These are phyloP conservation scores for Anthophora plumipes DNA, from an alignment of 2,888 invertebrate species.

Conservation along the genomic window DNA sequence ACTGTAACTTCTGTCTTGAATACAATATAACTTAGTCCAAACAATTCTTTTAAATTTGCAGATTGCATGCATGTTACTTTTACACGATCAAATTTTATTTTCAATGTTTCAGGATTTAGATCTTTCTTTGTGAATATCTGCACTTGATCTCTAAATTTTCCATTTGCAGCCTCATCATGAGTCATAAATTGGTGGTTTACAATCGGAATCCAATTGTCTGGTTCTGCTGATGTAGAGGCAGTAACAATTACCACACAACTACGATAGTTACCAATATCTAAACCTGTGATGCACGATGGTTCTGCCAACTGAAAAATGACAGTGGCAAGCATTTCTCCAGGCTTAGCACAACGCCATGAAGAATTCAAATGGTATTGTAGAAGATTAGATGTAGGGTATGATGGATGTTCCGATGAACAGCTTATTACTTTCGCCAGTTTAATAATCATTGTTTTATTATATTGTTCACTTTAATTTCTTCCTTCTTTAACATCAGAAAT, in stretches of 20 bases:
- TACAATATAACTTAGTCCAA: conserved; percentile 78
- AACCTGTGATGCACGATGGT: conserved; percentile 78
- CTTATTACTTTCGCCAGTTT: conserved; percentile 79
- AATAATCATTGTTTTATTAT: conserved; percentile 76
- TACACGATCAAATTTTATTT: conserved; percentile 79
- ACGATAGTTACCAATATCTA: conserved; percentile 81
- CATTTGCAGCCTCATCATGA: conserved; percentile 80
- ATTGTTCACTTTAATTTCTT: neutral
- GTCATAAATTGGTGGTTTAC: conserved; percentile 81
- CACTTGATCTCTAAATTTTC: conserved; percentile 81
- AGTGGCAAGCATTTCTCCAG: conserved; percentile 78
- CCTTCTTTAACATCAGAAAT: neutral
- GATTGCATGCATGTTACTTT: conserved; percentile 83
- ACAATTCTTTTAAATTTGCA: conserved; percentile 79
- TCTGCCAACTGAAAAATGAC: conserved; percentile 79
- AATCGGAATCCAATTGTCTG: conserved; percentile 81
- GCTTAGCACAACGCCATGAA: conserved; percentile 81
- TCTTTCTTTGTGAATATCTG: conserved; percentile 81
- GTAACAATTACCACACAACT: conserved; percentile 80
- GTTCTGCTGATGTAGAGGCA: conserved; percentile 78
- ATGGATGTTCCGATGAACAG: conserved; percentile 81
- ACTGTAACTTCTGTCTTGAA: conserved; percentile 78
- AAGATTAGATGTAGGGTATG: conserved; percentile 79
- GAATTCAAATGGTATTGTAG: conserved; percentile 74
- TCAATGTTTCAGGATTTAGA: conserved; percentile 76